A percentile compares a stretch with the other conserved stretches of the same genome.
Evolutionary conservation across 2,888 invertebrate genomes (phyloP).

Genomic region (Balanococcus diminutus): DNA sequence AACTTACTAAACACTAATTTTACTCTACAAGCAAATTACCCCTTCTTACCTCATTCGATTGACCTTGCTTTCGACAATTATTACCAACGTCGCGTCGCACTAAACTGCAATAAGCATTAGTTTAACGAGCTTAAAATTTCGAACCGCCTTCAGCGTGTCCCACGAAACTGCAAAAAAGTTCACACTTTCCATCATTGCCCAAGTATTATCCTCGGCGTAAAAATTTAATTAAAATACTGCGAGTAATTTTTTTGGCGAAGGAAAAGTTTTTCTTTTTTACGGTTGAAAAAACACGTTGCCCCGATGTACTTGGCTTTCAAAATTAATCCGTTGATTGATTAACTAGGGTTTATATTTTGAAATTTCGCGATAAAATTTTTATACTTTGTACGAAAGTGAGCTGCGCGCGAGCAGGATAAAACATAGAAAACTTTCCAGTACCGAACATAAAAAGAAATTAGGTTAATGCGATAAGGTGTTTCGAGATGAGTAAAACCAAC

Average conservation of each 20-base stretch:
- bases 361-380: slow-evolving; percentile 23
- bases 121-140: background rate
- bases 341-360: slow-evolving; percentile 2
- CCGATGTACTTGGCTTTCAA: slow-evolving; percentile 17
- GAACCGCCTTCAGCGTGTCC: background rate
- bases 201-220: background rate
- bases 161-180: background rate
- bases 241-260: background rate
- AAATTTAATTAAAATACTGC: slow-evolving; percentile 15
- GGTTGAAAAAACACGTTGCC: slow-evolving; percentile 6
- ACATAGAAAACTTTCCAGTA: slow-evolving; percentile 23
- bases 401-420: background rate
- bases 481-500: slow-evolving; percentile 15
- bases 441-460: slow-evolving; percentile 27
- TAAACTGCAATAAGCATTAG: background rate
- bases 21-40: too few species aligned
- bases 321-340: slow-evolving; percentile 34
- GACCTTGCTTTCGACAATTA: too few species aligned
- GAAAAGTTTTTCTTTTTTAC: slow-evolving; percentile 4
- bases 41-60: too few species aligned
- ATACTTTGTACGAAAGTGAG: background rate
- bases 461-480: slow-evolving; percentile 38
- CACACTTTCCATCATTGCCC: background rate
- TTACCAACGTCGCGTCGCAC: too few species aligned
- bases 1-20: too few species aligned